Percentiles rank a stretch among this genome's conserved stretches.
Conservation (phyloP, 1,140 invertebrate species). For the Radopholus similis region DNA sequence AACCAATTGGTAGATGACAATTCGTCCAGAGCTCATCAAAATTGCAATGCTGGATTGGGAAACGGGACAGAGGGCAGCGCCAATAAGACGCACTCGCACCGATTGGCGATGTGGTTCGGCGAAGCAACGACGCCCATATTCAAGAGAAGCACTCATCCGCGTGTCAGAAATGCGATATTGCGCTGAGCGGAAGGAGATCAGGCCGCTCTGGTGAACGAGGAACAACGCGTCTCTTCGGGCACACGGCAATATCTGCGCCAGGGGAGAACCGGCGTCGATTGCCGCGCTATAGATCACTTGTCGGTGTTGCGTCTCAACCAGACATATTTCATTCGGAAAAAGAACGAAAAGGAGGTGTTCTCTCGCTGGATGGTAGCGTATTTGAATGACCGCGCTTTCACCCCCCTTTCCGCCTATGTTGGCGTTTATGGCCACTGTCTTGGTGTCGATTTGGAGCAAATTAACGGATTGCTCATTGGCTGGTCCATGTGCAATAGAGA, state of each 20-base stretch:
- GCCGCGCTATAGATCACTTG: slow-evolving; percentile 31
- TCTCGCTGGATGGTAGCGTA: slow-evolving; percentile 33
- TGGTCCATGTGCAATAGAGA: not conserved
- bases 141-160: slow-evolving; percentile 10
- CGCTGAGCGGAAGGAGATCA: slow-evolving; percentile 36
- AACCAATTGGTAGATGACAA: slow-evolving; percentile 38
- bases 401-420: not conserved
- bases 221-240: slow-evolving; percentile 41
- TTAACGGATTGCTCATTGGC: slow-evolving; percentile 2
- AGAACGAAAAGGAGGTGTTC: slow-evolving; percentile 36
- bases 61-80: slow-evolving; percentile 35
- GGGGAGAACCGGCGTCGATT: slow-evolving; percentile 21
- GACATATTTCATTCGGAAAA: slow-evolving; percentile 39
- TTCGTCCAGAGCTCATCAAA: slow-evolving; percentile 35
- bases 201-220: slow-evolving; percentile 37
- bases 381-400: slow-evolving; percentile 10
- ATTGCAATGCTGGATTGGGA: slow-evolving; percentile 35
- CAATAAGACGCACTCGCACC: slow-evolving; percentile 27
- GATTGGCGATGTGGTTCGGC: slow-evolving; percentile 40
- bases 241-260: slow-evolving; percentile 39
- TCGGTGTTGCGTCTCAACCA: slow-evolving; percentile 14
- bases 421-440: slow-evolving; percentile 20
- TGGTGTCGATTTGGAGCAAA: slow-evolving; percentile 31
- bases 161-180: slow-evolving; percentile 19
- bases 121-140: slow-evolving; percentile 24